Base-by-base conservation (phyloP, 1,140 invertebrate species). In the Magallana angulata region DNA sequence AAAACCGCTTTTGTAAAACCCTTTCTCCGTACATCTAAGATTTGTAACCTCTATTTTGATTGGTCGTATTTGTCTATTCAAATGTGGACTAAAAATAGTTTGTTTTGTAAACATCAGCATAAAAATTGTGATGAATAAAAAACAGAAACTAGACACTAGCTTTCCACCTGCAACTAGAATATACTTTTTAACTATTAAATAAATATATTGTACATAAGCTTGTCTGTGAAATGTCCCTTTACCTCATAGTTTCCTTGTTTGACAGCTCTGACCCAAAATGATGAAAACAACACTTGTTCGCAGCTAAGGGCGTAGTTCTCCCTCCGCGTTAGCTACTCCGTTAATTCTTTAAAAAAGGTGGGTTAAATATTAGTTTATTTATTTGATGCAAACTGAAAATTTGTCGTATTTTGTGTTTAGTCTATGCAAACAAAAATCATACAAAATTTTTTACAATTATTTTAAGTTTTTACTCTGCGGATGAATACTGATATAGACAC, bases 41-140 rank as follows among this genome's bases (percentile, higher is more conserved):
- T 85, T 64, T 8, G 14, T 62, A 9, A 30, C 18, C 9, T 56
- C 12, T 7, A 58, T 14, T 83, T 83, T 89, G 48, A 86, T 89
- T 89, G 88, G 88, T 71, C 18, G 9, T 30, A 16, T 48, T 14
- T 56, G 9, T 16, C 86, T 80, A 86, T 89, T 89, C 80, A 85
- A 85, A 89, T 89, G 84, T 83, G 16, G 84, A 24, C 82, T 89
- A 89, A 48, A 84, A 84, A 76, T 89, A 89, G 88, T 62, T 57
- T 71, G 24, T 88, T 88, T 76, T 11, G 68, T 76, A 76, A 76
- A 76, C 68, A 76, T 85, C 18, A 76, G 82, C 24, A 82, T 89
- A 89, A 89, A 89, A 82, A 84, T 86, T 84, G 60, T 57, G 80
- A 60, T 0, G 6, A 7, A n/a, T 60, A 48, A 16, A 68, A 68